Evolutionary conservation across 2,113 vertebrate species (phyloP), one percentile per base, ranked within the genome.

Genomic region (Isurus oxyrinchus): DNA sequence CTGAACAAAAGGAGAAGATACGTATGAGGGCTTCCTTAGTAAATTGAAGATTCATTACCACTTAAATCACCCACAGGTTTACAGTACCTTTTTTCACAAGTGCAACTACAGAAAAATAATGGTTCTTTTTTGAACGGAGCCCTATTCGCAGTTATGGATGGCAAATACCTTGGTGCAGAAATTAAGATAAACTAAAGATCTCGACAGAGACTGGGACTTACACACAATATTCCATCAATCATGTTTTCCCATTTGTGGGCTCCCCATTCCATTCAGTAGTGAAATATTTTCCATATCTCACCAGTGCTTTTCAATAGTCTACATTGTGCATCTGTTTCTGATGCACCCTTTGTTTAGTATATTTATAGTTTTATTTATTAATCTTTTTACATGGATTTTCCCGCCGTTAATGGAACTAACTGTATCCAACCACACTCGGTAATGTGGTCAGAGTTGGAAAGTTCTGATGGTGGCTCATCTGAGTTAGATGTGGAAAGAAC

Each of bases 271-370:
- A n/a, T 14, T 40, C 79, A 44, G 79, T 16, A 40, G n/a, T 44
- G n/a, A 84, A 84, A 84, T 84, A 84, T 40, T 84, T 84, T 84
- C 79, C 79, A 84, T 84, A 84, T 84, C n/a, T 84, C 79, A 81
- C 35, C 79, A 84, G 40, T 49, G 13, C 81, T 44, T 21, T 21
- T 84, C 81, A 84, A 84, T 44, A 76, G 81, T 84, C 14, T 44
- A 49, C 40, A 84, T 49, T 84, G 81, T 84, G 81, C 81, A 44
- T 84, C 81, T 49, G 81, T 84, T 44, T 84, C 81, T 5, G 49
- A 16, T 49, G 6, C 1, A 19, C 5, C 81, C 81, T 84, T 84
- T 44, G 81, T 84, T 49, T 84, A 44, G 16, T 5, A 49, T 44
- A 44, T 84, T 40, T 44, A 40, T 84, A 44, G 79, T 84, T 84